A percentile compares a stretch with the other conserved stretches of the same genome.
phyloP scores from a whole-genome alignment of 2,888 invertebrate species.

The Melinaea marsaeus region DNA sequence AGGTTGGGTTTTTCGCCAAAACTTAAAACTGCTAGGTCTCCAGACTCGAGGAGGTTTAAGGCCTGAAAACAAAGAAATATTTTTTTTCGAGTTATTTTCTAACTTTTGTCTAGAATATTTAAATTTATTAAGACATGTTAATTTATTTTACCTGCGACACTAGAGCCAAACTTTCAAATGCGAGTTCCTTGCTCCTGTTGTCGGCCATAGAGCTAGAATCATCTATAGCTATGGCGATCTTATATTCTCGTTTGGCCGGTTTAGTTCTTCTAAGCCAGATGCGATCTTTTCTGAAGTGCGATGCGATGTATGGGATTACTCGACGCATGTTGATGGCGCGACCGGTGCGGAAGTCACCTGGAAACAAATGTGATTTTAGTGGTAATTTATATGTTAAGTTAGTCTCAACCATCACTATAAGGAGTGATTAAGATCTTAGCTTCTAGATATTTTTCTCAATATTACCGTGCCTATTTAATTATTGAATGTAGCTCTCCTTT shows the following conservation, averaged over 20 bases:
- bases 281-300: constrained; percentile 98
- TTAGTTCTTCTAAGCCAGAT: constrained; percentile 98
- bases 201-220: constrained; percentile 96
- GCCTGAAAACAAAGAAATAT: constrained; percentile 76
- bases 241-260: constrained; percentile 96
- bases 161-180: constrained; percentile 95
- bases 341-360: constrained; percentile 97
- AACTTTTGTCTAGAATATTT: constrained; percentile 1
- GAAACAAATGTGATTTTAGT: not conserved
- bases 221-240: constrained; percentile 96
- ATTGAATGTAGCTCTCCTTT: too few species aligned
- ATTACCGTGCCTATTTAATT: too few species aligned
- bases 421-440: not conserved
- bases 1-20: constrained; percentile 91
- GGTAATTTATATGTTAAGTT: not conserved
- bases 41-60: constrained; percentile 94
- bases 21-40: constrained; percentile 93
- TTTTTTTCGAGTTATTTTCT: not conserved
- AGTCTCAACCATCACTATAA: not conserved
- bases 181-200: constrained; percentile 91
- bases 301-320: constrained; percentile 99
- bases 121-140: not conserved
- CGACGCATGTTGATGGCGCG: constrained; percentile 97
- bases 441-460: not conserved
- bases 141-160: constrained; percentile 80